phyloP scores from a whole-genome alignment of 2,113 vertebrate species.

The Alaudala cheleensis region DNA sequence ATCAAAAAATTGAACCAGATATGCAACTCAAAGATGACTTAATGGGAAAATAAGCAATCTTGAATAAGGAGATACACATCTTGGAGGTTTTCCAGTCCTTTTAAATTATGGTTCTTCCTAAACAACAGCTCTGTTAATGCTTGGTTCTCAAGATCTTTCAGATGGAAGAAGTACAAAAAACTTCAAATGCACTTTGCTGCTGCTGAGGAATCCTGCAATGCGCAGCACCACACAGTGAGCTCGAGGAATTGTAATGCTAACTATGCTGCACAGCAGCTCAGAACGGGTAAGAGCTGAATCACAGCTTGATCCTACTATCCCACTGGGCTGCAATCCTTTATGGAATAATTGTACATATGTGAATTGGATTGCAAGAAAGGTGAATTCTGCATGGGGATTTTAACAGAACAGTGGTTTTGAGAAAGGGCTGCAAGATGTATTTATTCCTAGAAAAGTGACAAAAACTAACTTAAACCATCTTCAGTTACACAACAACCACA shows the following conservation, averaged over 20 bases:
- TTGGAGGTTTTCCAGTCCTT: not conserved
- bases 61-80: not conserved
- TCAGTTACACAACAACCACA: not conserved
- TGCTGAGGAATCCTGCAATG: not conserved
- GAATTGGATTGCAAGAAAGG: not conserved
- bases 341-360: not conserved
- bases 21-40: not conserved
- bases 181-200: not conserved
- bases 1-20: not conserved
- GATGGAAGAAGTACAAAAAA: not conserved
- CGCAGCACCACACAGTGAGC: not conserved
- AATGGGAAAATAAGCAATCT: not conserved
- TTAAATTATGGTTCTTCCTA: not conserved
- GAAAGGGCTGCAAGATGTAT: not conserved
- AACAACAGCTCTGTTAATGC: not conserved
- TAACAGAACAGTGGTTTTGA: not conserved
- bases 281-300: not conserved
- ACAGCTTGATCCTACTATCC: not conserved
- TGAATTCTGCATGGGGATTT: not conserved
- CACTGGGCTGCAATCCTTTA: not conserved
- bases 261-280: not conserved
- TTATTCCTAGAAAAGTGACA: not conserved
- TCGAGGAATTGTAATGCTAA: not conserved
- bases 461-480: not conserved
- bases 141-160: not conserved